Conservation (phyloP, 2,797 vertebrate species). For the Schizopygopsis malacanthus region DNA sequence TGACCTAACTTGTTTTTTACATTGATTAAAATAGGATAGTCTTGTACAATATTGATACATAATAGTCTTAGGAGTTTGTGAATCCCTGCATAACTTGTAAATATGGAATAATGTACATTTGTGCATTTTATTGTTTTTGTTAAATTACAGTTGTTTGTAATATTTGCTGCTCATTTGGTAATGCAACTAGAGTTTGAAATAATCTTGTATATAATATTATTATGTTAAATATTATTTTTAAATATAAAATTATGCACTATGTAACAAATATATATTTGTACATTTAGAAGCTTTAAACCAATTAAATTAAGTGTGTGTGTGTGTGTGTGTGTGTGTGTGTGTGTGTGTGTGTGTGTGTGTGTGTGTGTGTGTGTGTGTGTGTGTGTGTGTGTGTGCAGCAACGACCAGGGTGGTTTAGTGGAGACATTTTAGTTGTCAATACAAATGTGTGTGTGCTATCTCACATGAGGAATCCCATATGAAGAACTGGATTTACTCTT, state of each 20-base stretch:
- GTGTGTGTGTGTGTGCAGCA: neutral
- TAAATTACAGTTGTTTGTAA: neutral
- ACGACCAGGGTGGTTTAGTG: constrained; percentile 1
- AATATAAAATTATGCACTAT: neutral
- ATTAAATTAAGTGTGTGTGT: no score
- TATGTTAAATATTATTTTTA: neutral
- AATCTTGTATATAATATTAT: neutral
- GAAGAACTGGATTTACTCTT: constrained; percentile 83
- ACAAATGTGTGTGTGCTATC: constrained; percentile 74
- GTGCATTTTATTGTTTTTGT: no score
- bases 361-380: neutral
- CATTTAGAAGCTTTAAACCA: neutral
- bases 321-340: no score
- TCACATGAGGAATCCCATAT: constrained; percentile 84
- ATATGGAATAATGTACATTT: no score
- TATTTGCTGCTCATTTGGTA: no score
- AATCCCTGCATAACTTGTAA: no score
- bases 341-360: no score
- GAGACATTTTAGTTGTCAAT: constrained; percentile 45
- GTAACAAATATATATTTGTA: neutral
- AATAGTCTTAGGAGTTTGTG: no score
- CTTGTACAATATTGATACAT: no score
- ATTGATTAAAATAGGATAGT: no score
- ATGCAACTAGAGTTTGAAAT: neutral
- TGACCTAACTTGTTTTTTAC: no score